Evolutionary conservation across 92 coral and sea anemone genomes (phyloP).

Genomic region (Siderastrea radians): DNA sequence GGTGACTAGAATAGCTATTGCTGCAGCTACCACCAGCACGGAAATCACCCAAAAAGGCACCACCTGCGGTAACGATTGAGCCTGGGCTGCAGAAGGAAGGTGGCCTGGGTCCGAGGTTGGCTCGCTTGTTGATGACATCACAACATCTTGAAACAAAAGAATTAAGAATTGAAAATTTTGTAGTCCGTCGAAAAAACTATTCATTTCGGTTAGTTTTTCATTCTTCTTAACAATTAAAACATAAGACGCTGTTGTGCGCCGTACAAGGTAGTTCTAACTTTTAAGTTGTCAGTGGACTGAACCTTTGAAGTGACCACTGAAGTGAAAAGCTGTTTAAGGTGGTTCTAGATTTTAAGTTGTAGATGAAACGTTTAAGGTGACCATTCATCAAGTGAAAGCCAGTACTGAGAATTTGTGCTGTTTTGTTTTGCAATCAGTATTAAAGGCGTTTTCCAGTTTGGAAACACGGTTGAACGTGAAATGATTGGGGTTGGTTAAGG

Average conservation of each 20-base stretch:
- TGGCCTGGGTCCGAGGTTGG: constrained; percentile 2
- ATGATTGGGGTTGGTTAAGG: background rate
- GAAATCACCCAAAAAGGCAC: constrained; percentile 86
- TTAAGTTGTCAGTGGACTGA: too few relatives aligned
- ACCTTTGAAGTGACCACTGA: too few relatives aligned
- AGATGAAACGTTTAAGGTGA: too few relatives aligned
- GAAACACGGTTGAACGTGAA: background rate
- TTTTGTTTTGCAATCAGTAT: too few relatives aligned
- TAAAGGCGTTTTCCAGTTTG: background rate
- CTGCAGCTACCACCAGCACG: constrained; percentile 70
- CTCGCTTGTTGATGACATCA: background rate
- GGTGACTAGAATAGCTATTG: constrained; percentile 73
- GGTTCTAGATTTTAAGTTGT: too few relatives aligned
- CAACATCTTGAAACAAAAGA: background rate
- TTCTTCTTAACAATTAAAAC: too few relatives aligned
- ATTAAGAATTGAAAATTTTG: background rate
- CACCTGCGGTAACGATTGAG: constrained; percentile 44
- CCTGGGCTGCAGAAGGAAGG: constrained; percentile 22
- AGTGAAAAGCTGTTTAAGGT: too few relatives aligned
- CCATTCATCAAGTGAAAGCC: too few relatives aligned
- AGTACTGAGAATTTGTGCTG: too few relatives aligned
- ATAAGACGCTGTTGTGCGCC: too few relatives aligned
- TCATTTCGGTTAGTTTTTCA: too few relatives aligned
- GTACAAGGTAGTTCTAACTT: too few relatives aligned
- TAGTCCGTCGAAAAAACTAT: background rate